Evolutionary conservation across 2,113 vertebrate species (phyloP), one percentile per base, ranked within the genome.

Genomic region (Actinemys pallida): DNA sequence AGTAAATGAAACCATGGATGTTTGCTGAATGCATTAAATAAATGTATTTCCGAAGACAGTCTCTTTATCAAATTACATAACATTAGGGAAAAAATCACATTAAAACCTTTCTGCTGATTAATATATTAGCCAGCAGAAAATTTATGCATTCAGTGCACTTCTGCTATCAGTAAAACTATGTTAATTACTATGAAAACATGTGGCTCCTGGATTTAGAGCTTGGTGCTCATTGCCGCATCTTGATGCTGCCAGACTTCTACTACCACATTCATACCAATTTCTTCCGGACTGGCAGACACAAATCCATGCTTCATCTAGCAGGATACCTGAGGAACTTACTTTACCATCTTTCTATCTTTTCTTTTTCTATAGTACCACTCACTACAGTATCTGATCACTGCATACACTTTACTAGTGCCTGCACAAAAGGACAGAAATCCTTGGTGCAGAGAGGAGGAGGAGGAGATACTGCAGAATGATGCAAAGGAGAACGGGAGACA

Each of bases 201-300:
- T 56, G 1, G 31, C 8, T 9, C 65, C 17, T 0, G 1, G 82
- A 47, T 24, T 59, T 14, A 93, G 47, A 85, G n/a, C 59, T 25
- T 54, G 42, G 22, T 76, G 20, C 8, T 31, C 50, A 17, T 16
- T 27, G 62, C 17, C 20, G 59, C n/a, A 76, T 80, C 87, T 92
- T 80, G 29, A 42, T 93, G 53, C 39, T 84, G 79, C 56, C 75
- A 76, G 39, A 72, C 54, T 90, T 93, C 82, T 57, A 72, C 42
- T 0, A 1, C 56, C 75, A 53, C 81, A 6, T 65, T 57, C 72
- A 82, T 81, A 19, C 14, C 57, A 25, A 85, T 8, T 52, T 35
- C 52, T n/a, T 19, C 16, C 53, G 0, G 0, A 0, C 49, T 3
- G 2, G 84, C 49, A 72, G 83, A 29, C 42, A 62, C 4, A 59